Conservation (phyloP, 1,140 invertebrate species). For the Daktulosphaira vitifoliae region DNA sequence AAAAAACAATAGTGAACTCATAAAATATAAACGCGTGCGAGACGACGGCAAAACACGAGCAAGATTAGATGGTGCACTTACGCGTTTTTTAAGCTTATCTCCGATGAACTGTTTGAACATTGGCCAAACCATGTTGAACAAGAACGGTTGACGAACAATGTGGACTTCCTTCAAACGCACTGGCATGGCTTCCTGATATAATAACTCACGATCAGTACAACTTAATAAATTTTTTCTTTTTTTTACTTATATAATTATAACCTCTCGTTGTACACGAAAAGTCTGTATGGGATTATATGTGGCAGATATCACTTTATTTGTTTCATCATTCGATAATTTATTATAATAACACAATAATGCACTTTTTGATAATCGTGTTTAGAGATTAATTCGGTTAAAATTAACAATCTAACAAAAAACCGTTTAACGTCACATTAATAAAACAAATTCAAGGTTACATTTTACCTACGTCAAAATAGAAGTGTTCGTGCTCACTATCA, state of each 20-base stretch:
- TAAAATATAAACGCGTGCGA: background rate
- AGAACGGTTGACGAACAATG: conserved; percentile 78
- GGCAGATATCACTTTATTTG: too few species aligned
- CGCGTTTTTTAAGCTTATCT: conserved; percentile 71
- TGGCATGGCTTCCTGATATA: conserved; percentile 75
- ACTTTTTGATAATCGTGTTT: too few species aligned
- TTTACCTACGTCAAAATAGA: too few species aligned
- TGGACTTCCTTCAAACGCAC: conserved; percentile 80
- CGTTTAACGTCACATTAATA: too few species aligned
- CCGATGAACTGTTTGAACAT: conserved; percentile 80
- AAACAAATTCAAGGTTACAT: too few species aligned
- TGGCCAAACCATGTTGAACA: conserved; percentile 80
- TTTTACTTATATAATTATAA: background rate
- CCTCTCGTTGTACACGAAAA: background rate
- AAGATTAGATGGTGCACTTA: conserved; percentile 44
- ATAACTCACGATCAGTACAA: conserved; percentile 44
- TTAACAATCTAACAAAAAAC: too few species aligned
- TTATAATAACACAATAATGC: too few species aligned
- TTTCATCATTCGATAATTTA: too few species aligned
- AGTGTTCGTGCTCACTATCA: too few species aligned
- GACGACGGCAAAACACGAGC: background rate
- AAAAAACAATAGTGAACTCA: background rate
- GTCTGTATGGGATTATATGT: too few species aligned
- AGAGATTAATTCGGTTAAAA: too few species aligned
- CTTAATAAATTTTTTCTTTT: too few species aligned